Percentiles rank a stretch among this genome's conserved stretches.
phyloP scores from a whole-genome alignment of 2,797 vertebrate species.

The Graptemys geographica region DNA sequence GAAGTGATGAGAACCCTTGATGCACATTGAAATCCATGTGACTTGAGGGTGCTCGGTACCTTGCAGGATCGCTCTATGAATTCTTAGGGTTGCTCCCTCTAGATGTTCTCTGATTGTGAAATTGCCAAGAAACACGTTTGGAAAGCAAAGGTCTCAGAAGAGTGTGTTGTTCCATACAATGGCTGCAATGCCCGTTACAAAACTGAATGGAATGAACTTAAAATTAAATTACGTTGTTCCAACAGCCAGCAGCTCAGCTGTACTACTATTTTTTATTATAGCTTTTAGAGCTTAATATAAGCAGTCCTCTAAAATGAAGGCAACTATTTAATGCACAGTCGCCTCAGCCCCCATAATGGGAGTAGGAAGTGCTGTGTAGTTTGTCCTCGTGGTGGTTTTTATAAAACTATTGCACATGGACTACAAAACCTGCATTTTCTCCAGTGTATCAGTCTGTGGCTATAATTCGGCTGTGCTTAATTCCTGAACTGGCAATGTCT shows the following conservation, averaged over 20 bases:
- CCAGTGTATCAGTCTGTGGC: not conserved
- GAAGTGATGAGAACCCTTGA: not conserved
- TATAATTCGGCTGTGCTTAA: not conserved
- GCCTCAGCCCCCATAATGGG: not conserved
- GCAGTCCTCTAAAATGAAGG: not conserved
- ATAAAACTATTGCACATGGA: not conserved
- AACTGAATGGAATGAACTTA: not conserved
- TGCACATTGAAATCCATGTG: not conserved
- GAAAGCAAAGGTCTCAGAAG: not conserved
- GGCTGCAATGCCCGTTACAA: not conserved
- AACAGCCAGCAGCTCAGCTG: not conserved
- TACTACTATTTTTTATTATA: not conserved
- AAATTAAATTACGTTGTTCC: rapidly evolving
- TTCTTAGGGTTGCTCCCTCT: not conserved
- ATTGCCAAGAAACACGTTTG: not conserved
- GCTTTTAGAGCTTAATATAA: not conserved
- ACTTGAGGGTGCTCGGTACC: not conserved
- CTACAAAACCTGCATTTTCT: not conserved
- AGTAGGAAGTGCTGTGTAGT: not conserved
- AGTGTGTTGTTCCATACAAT: rapidly evolving
- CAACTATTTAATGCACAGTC: not conserved
- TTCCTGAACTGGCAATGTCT: not conserved
- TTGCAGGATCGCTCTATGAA: not conserved
- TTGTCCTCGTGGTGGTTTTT: not conserved
- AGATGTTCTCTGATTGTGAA: not conserved